Base-by-base conservation (phyloP, 2,113 vertebrate genomes). In the Stictonetta naevosa region DNA sequence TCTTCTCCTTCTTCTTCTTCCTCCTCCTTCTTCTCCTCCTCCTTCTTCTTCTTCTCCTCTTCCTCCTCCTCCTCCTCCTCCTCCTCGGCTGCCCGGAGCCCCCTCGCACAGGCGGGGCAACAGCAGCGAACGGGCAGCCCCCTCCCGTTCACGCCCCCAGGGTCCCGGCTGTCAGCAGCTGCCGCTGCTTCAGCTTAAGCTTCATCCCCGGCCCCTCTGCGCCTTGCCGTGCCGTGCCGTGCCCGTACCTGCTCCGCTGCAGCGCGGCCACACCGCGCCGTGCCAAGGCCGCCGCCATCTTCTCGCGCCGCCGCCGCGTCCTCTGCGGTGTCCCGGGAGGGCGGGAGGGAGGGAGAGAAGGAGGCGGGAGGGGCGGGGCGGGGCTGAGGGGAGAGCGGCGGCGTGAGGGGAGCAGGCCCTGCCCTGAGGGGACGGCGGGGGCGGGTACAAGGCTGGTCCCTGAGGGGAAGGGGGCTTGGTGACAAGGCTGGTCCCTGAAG, bases 221-320 rank as follows among this genome's bases (percentile, higher is more conserved):
- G 20, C 46, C 20, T 8, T 21, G 44, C 46, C 46, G 19, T 20
- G 44, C 33, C 21, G 12, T 34, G 34, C 12, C 26, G 28, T 31
- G 34, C 4, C 56, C 59, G 14, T 97, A 98, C 98, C 98, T 97
- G 96, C 59, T 95, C 81, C 90, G 60, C 74, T 75, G 44, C 38
- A 64, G 46, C 25, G 10, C 55, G 3, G 60, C 52, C 20, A 42
- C 38, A 2, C 60, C 48, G 10, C 84, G 58, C 6, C 2, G 48
- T 4, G 63, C 44, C 21, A 81, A 13, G 53, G 92, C 74, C 88
- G 86, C 89, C 94, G 98, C 98, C 98, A 98, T 98, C 88, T 98
- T 97, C 44, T 10, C 14, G 6, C 82, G 40, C 23, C 15, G 46
- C 84, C 48, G 12, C 72, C 52, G 56, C n/a, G 14, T 26, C 67